Evolutionary conservation across 2,888 invertebrate genomes (phyloP).

Genomic region (Dynastes grantii): DNA sequence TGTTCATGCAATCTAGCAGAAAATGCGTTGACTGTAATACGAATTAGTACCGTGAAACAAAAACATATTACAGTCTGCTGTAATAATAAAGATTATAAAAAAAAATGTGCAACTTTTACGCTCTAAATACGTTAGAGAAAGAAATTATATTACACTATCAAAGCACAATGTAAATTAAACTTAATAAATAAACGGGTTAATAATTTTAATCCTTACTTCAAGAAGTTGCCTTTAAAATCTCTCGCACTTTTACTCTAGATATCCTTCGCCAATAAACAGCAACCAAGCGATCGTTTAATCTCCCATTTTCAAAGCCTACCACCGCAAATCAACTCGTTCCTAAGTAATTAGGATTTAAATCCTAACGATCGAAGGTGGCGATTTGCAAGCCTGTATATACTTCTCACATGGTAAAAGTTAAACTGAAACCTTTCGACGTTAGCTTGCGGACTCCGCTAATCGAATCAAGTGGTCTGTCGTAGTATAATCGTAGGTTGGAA

Average conservation of each 20-base stretch:
- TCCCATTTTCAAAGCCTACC: neutral
- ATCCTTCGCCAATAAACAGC: too few species aligned
- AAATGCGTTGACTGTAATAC: too few species aligned
- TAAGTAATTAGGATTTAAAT: neutral
- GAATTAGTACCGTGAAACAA: too few species aligned
- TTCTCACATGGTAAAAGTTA: slow-evolving; percentile 2
- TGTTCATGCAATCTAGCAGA: too few species aligned
- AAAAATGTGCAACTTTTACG: too few species aligned
- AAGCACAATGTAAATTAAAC: too few species aligned
- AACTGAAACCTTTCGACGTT: slow-evolving; percentile 18
- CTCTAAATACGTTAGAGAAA: too few species aligned
- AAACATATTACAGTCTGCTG: too few species aligned
- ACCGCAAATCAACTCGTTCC: neutral
- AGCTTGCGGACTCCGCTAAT: slow-evolving; percentile 10
- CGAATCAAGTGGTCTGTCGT: slow-evolving; percentile 17
- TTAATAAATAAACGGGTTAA: too few species aligned
- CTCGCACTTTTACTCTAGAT: neutral
- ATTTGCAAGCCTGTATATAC: neutral
- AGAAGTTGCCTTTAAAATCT: neutral
- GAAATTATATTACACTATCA: too few species aligned
- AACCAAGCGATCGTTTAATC: neutral
- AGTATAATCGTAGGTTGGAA: neutral
- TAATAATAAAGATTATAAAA: too few species aligned
- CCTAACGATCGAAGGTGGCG: neutral
- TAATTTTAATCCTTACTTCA: neutral